Percentiles rank a stretch among this genome's conserved stretches.
Conservation (phyloP, 2,797 vertebrate species). For the Rousettus madagascariensis region DNA sequence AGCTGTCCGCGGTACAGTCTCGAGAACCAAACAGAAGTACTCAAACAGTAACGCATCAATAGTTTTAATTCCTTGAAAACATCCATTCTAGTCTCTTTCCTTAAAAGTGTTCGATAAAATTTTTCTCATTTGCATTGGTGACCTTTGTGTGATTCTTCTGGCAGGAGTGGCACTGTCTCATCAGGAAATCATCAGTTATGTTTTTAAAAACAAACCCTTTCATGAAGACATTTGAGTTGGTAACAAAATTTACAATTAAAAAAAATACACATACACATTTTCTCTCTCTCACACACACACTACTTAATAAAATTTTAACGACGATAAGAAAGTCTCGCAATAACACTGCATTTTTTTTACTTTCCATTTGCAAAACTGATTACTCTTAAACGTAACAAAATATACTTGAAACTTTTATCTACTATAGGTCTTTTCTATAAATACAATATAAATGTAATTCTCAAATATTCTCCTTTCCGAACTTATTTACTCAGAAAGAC, state of each 20-base stretch:
- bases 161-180: neutral
- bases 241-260: neutral
- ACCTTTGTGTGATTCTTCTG: neutral
- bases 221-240: neutral
- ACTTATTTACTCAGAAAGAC: neutral
- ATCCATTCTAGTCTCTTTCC: neutral
- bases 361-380: constrained; percentile 23
- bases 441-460: neutral
- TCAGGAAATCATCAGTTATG: neutral
- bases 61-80: constrained; percentile 10
- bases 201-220: neutral
- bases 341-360: neutral
- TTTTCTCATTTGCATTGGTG: neutral
- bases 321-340: neutral
- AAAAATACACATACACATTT: too few species aligned
- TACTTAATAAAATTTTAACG: constrained; percentile 8
- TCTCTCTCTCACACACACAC: too few species aligned
- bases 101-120: neutral
- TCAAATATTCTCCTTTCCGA: neutral
- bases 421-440: neutral
- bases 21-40: neutral
- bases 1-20: neutral
- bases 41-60: neutral
- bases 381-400: neutral
- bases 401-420: neutral